phyloP scores from a whole-genome alignment of 1,140 invertebrate genomes.

The Pentalonia nigronervosa region DNA sequence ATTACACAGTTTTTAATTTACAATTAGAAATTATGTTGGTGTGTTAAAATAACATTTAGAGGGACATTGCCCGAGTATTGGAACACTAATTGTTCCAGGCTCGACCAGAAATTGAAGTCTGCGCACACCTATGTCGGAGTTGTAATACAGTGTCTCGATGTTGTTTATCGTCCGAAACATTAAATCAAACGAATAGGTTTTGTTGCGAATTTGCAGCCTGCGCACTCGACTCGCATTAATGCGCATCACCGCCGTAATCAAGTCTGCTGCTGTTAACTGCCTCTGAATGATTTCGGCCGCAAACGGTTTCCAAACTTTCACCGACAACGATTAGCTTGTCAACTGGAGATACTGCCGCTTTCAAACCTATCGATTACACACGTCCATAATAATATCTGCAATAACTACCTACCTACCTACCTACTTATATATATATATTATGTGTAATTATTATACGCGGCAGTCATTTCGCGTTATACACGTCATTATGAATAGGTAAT shows the following conservation, averaged over 20 bases:
- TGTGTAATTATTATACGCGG: neutral
- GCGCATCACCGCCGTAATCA: neutral
- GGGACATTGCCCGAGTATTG: too few relatives aligned
- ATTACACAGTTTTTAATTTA: too few relatives aligned
- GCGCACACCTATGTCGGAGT: too few relatives aligned
- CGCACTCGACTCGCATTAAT: neutral
- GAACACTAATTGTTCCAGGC: too few relatives aligned
- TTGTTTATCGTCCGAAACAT: neutral
- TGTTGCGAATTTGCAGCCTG: too few relatives aligned
- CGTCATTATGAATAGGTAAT: neutral
- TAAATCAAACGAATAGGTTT: neutral
- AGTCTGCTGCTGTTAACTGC: neutral
- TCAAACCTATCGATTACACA: constrained; percentile 31
- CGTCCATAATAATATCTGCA: neutral
- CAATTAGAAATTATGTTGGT: too few relatives aligned
- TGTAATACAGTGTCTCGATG: too few relatives aligned
- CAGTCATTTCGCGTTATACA: neutral
- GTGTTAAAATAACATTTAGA: too few relatives aligned
- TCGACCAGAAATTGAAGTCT: too few relatives aligned
- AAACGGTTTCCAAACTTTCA: constrained; percentile 23
- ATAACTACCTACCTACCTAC: too few relatives aligned
- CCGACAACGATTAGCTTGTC: constrained; percentile 34
- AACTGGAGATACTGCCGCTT: neutral
- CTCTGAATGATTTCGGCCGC: neutral
- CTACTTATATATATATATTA: neutral